Evolutionary conservation across 2,113 vertebrate genomes (phyloP).

Genomic region (Rhadina sibilatrix): DNA sequence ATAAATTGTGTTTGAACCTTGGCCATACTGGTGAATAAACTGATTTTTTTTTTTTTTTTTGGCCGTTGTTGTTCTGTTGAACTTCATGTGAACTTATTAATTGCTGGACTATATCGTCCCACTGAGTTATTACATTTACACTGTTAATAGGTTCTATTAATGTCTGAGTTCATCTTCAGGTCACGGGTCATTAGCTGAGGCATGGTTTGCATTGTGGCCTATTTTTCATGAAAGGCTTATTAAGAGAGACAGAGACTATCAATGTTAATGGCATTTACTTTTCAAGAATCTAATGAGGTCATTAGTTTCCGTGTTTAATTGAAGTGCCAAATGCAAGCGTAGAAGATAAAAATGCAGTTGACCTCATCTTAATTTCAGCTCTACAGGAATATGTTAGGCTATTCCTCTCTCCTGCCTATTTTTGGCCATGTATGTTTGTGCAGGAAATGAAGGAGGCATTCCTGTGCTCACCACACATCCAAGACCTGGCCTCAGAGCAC

Average conservation of each 20-base stretch:
- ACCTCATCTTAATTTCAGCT: constrained; percentile 20
- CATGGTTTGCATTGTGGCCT: constrained; percentile 57
- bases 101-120: constrained; percentile 37
- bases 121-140: constrained; percentile 59
- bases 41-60: not conserved
- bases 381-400: not conserved
- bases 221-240: constrained; percentile 68
- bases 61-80: constrained; percentile 1
- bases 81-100: constrained; percentile 68
- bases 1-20: constrained; percentile 13
- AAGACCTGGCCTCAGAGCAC: not conserved
- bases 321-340: constrained; percentile 33
- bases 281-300: constrained; percentile 66
- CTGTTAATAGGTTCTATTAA: constrained; percentile 68
- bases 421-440: not conserved
- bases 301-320: constrained; percentile 61
- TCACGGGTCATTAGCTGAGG: constrained; percentile 46
- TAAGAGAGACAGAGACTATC: constrained; percentile 58
- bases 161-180: constrained; percentile 61
- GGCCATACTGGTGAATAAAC: constrained; percentile 25
- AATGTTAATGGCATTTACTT: constrained; percentile 57
- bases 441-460: constrained; percentile 14
- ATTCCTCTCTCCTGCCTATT: not conserved
- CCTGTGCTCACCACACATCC: not conserved
- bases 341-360: constrained; percentile 46